Base-by-base conservation (phyloP, 2,888 invertebrate species). In the Nymphalis polychloros region DNA sequence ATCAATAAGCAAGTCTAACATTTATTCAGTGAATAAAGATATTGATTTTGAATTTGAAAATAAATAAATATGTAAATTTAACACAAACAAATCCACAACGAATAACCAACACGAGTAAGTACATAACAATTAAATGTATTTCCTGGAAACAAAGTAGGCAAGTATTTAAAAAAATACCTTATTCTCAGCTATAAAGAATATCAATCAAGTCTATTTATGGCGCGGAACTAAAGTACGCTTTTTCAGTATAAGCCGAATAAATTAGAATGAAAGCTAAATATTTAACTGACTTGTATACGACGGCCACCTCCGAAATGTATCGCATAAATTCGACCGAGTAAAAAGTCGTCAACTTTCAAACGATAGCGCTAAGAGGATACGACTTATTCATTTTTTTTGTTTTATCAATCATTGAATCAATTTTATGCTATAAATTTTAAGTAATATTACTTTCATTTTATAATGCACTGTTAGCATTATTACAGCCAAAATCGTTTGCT, bases 231-330 rank as follows among this genome's bases (percentile, higher is more conserved):
- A 86, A 86, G 79, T 17, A 27, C 23, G 35, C 75, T 84, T 83
- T 84, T 86, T 83, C 77, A 78, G 80, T 86, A 87, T 85, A 86
- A 89, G 81, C 85, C 86, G 86, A 79, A 86, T 87, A 88, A 88
- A 88, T 90, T 86, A 83, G 84, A 85, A 86, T 84, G 86, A 84
- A 84, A 86, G 86, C 86, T 87, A 85, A 88, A 88, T 87, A 85
- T 88, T 87, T 86, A 88, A 86, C 86, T 86, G 90, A 86, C 86
- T 87, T 84, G 88, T 89, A 86, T 88, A 88, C 87, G 87, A 84
- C 81, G 80, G 82, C 84, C 82, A 85, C 84, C 87, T 86, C 83
- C 85, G 85, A 90, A 89, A 89, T 89, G 88, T 88, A 87, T 87
- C 88, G 90, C 88, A 89, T 90, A 89, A 89, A 89, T 87, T 87